These are phyloP conservation scores for Cancer borealis DNA, from an alignment of 2,888 invertebrate species.

Conservation along the genomic window DNA sequence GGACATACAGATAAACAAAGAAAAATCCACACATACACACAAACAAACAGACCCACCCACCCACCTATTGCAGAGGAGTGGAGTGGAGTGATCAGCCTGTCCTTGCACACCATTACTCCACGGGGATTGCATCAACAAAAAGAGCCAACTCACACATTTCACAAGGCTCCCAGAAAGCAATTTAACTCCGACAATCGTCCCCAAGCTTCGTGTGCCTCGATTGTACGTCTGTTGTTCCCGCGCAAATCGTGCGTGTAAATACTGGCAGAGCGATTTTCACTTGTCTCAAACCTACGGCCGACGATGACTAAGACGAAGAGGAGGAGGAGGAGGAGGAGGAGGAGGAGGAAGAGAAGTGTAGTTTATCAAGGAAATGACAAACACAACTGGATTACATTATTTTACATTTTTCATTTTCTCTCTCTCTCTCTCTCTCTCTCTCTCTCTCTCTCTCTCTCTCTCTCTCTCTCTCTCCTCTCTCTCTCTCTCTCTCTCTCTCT, in stretches of 20 bases:
- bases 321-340: not conserved
- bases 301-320: not conserved
- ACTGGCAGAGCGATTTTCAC: not conserved
- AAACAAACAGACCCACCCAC: too few species aligned
- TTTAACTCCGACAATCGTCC: not conserved
- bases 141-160: not conserved
- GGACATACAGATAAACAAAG: too few species aligned
- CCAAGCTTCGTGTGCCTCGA: not conserved
- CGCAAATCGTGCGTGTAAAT: not conserved
- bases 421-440: not conserved
- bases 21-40: too few species aligned
- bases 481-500: not conserved
- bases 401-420: not conserved
- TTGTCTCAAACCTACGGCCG: not conserved
- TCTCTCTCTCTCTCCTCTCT: slow-evolving; percentile 17
- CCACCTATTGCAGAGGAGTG: not conserved
- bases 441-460: slow-evolving; percentile 1
- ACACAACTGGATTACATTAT: not conserved
- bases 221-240: not conserved
- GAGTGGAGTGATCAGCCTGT: too few species aligned
- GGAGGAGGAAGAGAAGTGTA: not conserved
- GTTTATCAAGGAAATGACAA: not conserved
- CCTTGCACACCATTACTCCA: too few species aligned
- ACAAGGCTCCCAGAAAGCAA: not conserved
- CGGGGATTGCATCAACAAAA: too few species aligned